phyloP scores from a whole-genome alignment of 2,888 invertebrate species.

The Microctonus hyperodae region DNA sequence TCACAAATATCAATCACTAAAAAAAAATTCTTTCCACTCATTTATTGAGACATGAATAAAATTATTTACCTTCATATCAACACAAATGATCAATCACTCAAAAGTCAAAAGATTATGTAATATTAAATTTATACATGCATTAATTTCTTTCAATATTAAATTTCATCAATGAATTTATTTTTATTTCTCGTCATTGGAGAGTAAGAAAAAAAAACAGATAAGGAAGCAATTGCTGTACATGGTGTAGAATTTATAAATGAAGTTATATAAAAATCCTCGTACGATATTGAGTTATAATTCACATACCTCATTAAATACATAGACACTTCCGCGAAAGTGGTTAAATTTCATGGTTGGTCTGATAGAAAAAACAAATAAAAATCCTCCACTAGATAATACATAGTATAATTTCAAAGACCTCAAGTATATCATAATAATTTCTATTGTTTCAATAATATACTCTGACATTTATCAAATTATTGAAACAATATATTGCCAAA shows the following conservation, averaged over 20 bases:
- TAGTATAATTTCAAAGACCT: slow-evolving; percentile 1
- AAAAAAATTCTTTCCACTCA: not conserved
- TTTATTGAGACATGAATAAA: not conserved
- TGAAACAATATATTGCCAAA: not conserved
- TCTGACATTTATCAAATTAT: not conserved
- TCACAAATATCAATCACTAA: not conserved
- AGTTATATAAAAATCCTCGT: slow-evolving; percentile 52
- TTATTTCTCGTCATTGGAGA: not conserved
- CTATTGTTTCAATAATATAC: slow-evolving; percentile 4
- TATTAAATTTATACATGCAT: not conserved
- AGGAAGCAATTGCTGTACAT: not conserved
- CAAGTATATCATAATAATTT: slow-evolving; percentile 13
- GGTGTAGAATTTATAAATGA: not conserved
- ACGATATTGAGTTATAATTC: slow-evolving; percentile 47
- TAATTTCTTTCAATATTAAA: not conserved
- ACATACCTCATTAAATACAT: slow-evolving; percentile 47
- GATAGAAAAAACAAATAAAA: not conserved
- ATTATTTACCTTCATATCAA: not conserved
- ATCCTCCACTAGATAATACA: not conserved
- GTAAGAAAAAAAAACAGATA: slow-evolving; percentile 1
- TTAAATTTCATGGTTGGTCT: slow-evolving; percentile 26
- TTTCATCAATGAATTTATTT: slow-evolving; percentile 4
- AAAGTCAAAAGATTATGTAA: not conserved
- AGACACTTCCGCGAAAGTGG: slow-evolving; percentile 54
- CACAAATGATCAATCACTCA: not conserved